Evolutionary conservation across 2,888 invertebrate species (phyloP).

Genomic region (Scaptomyza polygonia): DNA sequence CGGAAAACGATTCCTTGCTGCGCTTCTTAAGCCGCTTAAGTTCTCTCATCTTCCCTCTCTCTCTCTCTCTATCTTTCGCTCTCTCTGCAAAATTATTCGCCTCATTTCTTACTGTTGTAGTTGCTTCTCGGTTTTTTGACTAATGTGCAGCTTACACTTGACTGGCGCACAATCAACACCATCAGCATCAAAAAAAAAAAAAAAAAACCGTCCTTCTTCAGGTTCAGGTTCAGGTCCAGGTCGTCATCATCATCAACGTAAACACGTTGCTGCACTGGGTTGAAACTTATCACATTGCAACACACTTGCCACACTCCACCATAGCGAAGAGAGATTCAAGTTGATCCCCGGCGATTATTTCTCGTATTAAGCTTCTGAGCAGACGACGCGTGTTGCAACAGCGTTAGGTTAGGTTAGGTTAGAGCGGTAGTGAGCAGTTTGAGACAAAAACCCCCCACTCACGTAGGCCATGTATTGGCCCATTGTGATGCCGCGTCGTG

Average conservation of each 20-base stretch:
- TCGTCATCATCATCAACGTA: constrained; percentile 54
- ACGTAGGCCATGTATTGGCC: too few species aligned
- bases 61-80: background rate
- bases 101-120: constrained; percentile 7
- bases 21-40: constrained; percentile 70
- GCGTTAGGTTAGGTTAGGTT: too few species aligned
- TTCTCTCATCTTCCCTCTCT: constrained; percentile 40
- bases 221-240: constrained; percentile 2
- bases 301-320: constrained; percentile 48
- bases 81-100: constrained; percentile 33
- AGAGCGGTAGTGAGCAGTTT: too few species aligned
- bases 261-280: constrained; percentile 32
- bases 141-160: constrained; percentile 80
- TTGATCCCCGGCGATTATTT: constrained; percentile 60
- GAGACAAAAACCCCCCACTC: too few species aligned
- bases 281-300: constrained; percentile 62
- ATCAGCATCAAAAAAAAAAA: constrained; percentile 63
- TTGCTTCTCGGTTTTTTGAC: constrained; percentile 65
- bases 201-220: constrained; percentile 26
- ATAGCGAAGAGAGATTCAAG: constrained; percentile 2
- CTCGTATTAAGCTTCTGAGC: constrained; percentile 56
- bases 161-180: constrained; percentile 80
- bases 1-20: constrained; percentile 43
- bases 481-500: too few species aligned
- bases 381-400: constrained; percentile 58